A percentile compares a stretch with the other conserved stretches of the same genome.
Conservation (phyloP, 1,140 invertebrate genomes). For the Battus philenor region DNA sequence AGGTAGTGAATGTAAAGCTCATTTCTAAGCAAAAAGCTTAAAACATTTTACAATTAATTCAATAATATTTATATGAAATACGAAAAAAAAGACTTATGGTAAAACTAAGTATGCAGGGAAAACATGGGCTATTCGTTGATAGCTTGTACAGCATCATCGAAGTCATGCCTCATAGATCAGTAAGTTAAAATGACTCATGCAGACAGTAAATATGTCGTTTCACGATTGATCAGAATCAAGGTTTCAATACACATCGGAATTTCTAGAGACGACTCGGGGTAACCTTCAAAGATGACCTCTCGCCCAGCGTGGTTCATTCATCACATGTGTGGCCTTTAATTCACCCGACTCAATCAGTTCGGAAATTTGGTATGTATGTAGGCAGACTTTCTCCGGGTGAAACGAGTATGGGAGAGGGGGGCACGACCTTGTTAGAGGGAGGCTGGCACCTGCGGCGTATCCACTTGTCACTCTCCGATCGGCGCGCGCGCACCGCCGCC, state of each 20-base stretch:
- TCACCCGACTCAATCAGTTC: conserved; percentile 62
- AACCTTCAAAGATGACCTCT: conserved; percentile 45
- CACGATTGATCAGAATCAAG: too few relatives aligned
- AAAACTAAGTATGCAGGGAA: too few relatives aligned
- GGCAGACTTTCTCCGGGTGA: conserved; percentile 72
- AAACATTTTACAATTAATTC: too few relatives aligned
- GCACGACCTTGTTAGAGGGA: conserved; percentile 71
- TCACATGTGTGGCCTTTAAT: conserved; percentile 48
- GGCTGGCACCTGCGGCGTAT: conserved; percentile 61
- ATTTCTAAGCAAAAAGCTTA: too few relatives aligned
- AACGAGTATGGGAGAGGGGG: conserved; percentile 58
- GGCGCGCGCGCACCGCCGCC: conserved; percentile 62
- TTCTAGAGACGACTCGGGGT: background rate
- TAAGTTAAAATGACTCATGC: too few relatives aligned
- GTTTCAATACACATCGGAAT: too few relatives aligned
- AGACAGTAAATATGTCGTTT: background rate
- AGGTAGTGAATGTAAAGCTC: too few relatives aligned
- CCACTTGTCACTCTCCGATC: conserved; percentile 60
- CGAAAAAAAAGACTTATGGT: too few relatives aligned
- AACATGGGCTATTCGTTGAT: too few relatives aligned
- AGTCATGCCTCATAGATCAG: too few relatives aligned
- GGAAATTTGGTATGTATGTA: conserved; percentile 74
- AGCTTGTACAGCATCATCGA: too few relatives aligned
- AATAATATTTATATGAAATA: too few relatives aligned
- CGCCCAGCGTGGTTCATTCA: conserved; percentile 44